These are phyloP conservation scores for Dasypolia templi DNA, from an alignment of 2,888 invertebrate genomes.

Conservation along the genomic window DNA sequence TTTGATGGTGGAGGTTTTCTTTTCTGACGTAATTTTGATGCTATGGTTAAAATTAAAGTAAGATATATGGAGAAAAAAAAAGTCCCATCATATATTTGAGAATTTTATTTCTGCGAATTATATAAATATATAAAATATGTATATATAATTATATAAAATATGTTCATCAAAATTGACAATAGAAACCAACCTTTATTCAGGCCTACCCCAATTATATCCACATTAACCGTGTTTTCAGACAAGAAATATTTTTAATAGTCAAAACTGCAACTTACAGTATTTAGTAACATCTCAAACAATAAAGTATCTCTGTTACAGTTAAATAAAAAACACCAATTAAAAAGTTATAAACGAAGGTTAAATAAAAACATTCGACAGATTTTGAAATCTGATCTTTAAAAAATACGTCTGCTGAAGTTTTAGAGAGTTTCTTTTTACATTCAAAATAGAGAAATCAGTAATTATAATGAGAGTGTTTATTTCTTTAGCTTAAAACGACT, in stretches of 20 bases:
- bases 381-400: background rate
- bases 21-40: background rate
- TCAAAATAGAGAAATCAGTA: slow-evolving; percentile 1
- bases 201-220: background rate
- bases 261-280: background rate
- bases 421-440: slow-evolving; percentile 1
- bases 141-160: background rate
- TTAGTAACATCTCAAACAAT: background rate
- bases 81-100: background rate
- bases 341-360: background rate
- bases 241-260: background rate
- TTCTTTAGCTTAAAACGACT: slow-evolving; percentile 14
- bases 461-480: slow-evolving; percentile 19
- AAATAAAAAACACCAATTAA: background rate
- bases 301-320: background rate
- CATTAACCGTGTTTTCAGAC: background rate
- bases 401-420: background rate
- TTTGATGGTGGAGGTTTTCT: slow-evolving; percentile 11
- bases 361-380: slow-evolving; percentile 2
- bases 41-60: background rate
- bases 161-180: background rate
- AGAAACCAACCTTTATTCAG: background rate
- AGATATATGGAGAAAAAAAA: background rate
- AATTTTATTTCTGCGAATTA: background rate
- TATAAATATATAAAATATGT: background rate